A percentile compares a stretch with the other conserved stretches of the same genome.
phyloP scores from a whole-genome alignment of 2,113 vertebrate species.

The Cochlearius cochlearius region DNA sequence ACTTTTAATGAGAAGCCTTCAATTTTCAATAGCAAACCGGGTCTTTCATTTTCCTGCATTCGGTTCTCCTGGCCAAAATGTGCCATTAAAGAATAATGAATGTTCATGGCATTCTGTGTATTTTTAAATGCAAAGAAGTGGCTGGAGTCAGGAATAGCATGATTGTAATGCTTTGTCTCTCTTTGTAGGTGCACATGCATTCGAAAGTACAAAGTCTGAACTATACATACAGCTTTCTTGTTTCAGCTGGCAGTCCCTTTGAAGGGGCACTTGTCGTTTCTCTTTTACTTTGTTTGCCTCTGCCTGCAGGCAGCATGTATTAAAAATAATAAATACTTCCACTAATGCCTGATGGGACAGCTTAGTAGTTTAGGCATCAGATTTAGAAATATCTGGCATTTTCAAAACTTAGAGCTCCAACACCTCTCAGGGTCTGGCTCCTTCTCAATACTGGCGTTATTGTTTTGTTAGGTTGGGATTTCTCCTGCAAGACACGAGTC shows the following conservation, averaged over 20 bases:
- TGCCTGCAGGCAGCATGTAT: neutral
- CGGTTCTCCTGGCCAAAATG: neutral
- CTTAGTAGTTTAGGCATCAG: slow-evolving; percentile 2
- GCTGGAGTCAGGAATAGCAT: neutral
- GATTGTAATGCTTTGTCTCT: neutral
- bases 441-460: neutral
- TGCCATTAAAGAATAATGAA: slow-evolving; percentile 10
- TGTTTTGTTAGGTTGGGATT: neutral
- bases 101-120: neutral
- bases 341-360: neutral
- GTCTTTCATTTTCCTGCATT: slow-evolving; percentile 2
- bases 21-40: neutral
- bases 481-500: neutral
- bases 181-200: neutral
- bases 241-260: slow-evolving; percentile 19
- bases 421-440: neutral
- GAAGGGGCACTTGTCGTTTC: neutral
- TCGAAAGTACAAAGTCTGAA: neutral
- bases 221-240: neutral
- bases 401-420: neutral
- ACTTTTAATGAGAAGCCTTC: slow-evolving; percentile 14
- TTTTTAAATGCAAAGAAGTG: slow-evolving; percentile 7
- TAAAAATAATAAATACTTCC: slow-evolving; percentile 29
- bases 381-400: neutral
- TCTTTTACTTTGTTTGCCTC: slow-evolving; percentile 21